phyloP scores from a whole-genome alignment of 2,888 invertebrate genomes.

The Octodonta nipae region DNA sequence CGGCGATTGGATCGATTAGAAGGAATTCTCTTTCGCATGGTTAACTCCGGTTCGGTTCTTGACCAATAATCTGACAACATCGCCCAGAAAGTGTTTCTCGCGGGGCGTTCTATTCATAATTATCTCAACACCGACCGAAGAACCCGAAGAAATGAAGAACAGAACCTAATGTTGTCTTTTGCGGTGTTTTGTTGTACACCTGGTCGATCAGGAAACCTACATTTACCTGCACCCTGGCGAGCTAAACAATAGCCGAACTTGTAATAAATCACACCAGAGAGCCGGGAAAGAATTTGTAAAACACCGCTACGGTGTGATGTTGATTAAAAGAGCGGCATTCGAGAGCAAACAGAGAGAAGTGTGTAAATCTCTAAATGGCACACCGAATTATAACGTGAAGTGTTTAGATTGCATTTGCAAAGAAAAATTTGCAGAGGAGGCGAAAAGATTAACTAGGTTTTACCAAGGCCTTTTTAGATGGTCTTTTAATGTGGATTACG shows the following conservation, averaged over 20 bases:
- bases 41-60: too few relatives aligned
- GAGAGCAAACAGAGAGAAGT: conserved; percentile 14
- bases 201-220: conserved; percentile 21
- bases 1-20: too few relatives aligned
- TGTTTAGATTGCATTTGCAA: neutral
- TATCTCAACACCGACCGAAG: too few relatives aligned
- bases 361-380: conserved; percentile 4
- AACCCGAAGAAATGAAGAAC: too few relatives aligned
- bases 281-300: conserved; percentile 34
- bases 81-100: too few relatives aligned
- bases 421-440: too few relatives aligned
- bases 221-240: conserved; percentile 27
- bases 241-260: conserved; percentile 33
- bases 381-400: neutral
- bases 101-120: too few relatives aligned
- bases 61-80: too few relatives aligned
- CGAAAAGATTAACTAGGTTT: too few relatives aligned
- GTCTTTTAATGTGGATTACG: too few relatives aligned
- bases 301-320: conserved; percentile 34
- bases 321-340: conserved; percentile 33
- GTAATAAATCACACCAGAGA: conserved; percentile 36
- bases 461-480: too few relatives aligned
- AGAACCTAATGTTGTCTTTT: conserved; percentile 1
- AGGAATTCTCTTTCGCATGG: too few relatives aligned
- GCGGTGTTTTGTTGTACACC: conserved; percentile 14